Evolutionary conservation across 2,888 invertebrate species (phyloP), one percentile per base, ranked within the genome.

Genomic region (Thelaira solivaga): DNA sequence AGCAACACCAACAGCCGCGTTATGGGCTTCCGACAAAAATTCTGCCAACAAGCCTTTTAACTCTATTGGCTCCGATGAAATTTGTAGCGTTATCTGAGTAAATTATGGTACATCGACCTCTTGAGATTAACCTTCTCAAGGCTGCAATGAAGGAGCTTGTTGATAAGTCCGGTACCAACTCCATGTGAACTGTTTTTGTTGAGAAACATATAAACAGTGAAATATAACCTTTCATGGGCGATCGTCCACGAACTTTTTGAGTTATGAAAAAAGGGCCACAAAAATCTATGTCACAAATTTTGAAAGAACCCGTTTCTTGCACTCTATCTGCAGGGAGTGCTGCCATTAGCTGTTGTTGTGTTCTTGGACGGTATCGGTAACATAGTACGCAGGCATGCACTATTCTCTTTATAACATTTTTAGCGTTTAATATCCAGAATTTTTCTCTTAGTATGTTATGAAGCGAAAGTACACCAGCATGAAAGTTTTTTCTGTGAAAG

Each of bases 191-290:
- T n/a, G n/a, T n/a, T n/a, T n/a, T n/a, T n/a, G n/a, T n/a, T n/a
- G n/a, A n/a, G n/a, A n/a, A n/a, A n/a, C n/a, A 62, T n/a, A 47
- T 47, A 11, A 61, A 61, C 7, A 61, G 8, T 16, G 61, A 10
- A 11, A 61, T 10, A 8, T 61, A 61, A 13, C 26, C 45, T 2
- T 29, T 51, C 1, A 31, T 51, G 10, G 51, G 31, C 4, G 51
- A 5, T 2, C 11, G 29, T 4, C 31, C 31, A 4, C 51, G 31
- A 31, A 31, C 16, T 5, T 31, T 29, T 31, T 51, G 31, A 18
- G 51, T 51, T 10, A 51, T 18, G 2, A 13, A 8, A 10, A 51
- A 31, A 2, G 51, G 51, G 1, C 31, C 51, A 11, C 51, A 51
- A 11, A 31, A 51, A 18, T 51, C 18, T 4, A 51, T 11, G 4